Evolutionary conservation across 2,797 vertebrate genomes (phyloP), one percentile per base, ranked within the genome.

Genomic region (Pseudochirops cupreus): DNA sequence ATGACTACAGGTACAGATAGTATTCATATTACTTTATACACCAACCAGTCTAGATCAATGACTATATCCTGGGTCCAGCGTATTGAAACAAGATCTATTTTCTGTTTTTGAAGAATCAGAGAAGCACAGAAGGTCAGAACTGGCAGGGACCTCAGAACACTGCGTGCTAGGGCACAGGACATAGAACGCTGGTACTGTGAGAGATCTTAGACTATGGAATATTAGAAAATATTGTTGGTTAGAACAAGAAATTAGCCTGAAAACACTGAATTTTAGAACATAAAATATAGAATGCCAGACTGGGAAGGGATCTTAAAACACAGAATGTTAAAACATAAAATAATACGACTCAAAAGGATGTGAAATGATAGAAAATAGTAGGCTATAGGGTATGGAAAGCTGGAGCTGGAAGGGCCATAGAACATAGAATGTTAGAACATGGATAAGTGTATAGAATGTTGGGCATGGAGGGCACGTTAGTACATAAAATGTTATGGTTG

Each of bases 61-160:
- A 14, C 33, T 56, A 21, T 0, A 53, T 13, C 62, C 31, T 1
- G 0, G 0, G 29, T 53, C 16, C 1, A 4, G 0, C 13, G 5
- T n/a, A 6, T 57, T 55, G 90, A 54, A 46, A 87, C 82, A 89
- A 59, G 18, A 62, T 14, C 26, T 5, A 24, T 57, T 87, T 50
- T 67, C 7, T 52, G 29, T 91, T 53, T 94, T 54, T 29, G 6
- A 90, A 62, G 6, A 53, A 74, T 67, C 18, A 94, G 7, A 91
- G 9, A 91, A 11, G 82, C 53, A 56, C 0, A 21, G 9, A 3
- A 11, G 89, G 26, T 82, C 57, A 91, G 90, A 82, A 10, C 24
- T 29, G 21, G 91, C 54, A 93, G n/a, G 56, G 50, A 57, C 28
- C 21, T 52, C 26, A 26, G 39, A 50, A 87, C 39, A 46, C 39